Conservation (phyloP, 2,113 vertebrate genomes). For the Nettapus auritus region DNA sequence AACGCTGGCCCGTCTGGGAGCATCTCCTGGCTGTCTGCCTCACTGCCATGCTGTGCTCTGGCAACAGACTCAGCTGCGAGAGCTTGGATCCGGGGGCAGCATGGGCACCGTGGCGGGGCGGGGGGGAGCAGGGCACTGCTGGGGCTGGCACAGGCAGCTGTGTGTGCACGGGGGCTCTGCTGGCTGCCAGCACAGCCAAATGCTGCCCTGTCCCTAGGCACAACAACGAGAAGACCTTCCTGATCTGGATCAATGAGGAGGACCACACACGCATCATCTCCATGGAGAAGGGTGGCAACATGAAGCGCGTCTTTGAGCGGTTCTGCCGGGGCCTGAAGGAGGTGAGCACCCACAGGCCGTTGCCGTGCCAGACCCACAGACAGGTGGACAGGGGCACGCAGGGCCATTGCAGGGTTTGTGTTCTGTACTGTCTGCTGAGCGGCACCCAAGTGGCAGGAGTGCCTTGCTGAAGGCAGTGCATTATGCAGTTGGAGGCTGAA, state of each 20-base stretch:
- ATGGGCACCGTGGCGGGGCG: accelerated
- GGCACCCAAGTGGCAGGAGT: background rate
- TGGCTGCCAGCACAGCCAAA: accelerated
- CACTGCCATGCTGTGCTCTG: background rate
- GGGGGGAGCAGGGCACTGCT: accelerated
- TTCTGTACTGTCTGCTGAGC: accelerated
- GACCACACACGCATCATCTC: conserved; percentile 87
- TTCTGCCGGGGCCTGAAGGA: conserved; percentile 94
- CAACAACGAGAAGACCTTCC: conserved; percentile 86
- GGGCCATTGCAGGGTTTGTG: background rate
- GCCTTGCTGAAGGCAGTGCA: background rate
- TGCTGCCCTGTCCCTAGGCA: conserved; percentile 73
- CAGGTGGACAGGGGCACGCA: background rate
- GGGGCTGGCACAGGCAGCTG: background rate
- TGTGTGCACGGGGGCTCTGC: background rate
- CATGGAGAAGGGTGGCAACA: conserved; percentile 93
- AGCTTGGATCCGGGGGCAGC: background rate
- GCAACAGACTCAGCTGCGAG: accelerated
- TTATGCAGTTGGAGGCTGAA: background rate
- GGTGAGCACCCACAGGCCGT: conserved; percentile 52
- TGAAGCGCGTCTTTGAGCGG: conserved; percentile 95
- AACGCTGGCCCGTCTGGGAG: background rate
- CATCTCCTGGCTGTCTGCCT: background rate
- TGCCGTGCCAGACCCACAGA: accelerated
- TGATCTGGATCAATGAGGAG: conserved; percentile 88